Conservation (phyloP, 2,888 invertebrate species). For the Drosophila greeni region DNA sequence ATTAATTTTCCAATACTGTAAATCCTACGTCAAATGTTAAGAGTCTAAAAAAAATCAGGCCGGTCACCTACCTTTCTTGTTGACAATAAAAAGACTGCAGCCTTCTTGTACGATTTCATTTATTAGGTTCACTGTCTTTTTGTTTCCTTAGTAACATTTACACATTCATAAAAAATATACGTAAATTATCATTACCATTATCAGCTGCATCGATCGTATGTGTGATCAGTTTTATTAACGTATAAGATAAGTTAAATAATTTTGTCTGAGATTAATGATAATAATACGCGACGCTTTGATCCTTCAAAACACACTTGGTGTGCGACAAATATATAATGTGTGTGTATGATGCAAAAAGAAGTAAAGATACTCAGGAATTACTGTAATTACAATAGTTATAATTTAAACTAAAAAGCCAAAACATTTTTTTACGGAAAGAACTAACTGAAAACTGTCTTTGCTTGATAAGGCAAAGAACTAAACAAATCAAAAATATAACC, state of each 20-base stretch:
- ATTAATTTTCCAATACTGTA: too few species aligned
- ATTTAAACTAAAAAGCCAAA: slow-evolving; percentile 33
- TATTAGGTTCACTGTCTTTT: slow-evolving; percentile 49
- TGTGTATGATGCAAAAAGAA: slow-evolving; percentile 2
- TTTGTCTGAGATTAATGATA: slow-evolving; percentile 47
- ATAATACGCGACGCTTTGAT: slow-evolving; percentile 54
- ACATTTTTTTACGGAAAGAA: slow-evolving; percentile 2
- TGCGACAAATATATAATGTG: slow-evolving; percentile 10
- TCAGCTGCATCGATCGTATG: slow-evolving; percentile 23
- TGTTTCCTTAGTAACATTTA: slow-evolving; percentile 46
- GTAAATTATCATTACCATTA: slow-evolving; percentile 38
- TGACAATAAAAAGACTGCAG: not conserved
- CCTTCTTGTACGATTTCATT: slow-evolving; percentile 31
- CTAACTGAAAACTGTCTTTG: slow-evolving; percentile 1
- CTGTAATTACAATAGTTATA: slow-evolving; percentile 26
- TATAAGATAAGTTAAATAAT: slow-evolving; percentile 19
- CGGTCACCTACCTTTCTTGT: not conserved
- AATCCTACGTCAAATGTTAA: not conserved
- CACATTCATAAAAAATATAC: slow-evolving; percentile 54
- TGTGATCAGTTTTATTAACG: slow-evolving; percentile 19
- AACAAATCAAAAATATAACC: slow-evolving; percentile 42
- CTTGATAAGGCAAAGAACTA: slow-evolving; percentile 20
- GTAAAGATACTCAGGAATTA: slow-evolving; percentile 20
- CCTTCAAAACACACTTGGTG: slow-evolving; percentile 10
- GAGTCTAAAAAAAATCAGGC: not conserved